Conservation (phyloP, 2,888 invertebrate species). For the Caenorhabditis imperialis region DNA sequence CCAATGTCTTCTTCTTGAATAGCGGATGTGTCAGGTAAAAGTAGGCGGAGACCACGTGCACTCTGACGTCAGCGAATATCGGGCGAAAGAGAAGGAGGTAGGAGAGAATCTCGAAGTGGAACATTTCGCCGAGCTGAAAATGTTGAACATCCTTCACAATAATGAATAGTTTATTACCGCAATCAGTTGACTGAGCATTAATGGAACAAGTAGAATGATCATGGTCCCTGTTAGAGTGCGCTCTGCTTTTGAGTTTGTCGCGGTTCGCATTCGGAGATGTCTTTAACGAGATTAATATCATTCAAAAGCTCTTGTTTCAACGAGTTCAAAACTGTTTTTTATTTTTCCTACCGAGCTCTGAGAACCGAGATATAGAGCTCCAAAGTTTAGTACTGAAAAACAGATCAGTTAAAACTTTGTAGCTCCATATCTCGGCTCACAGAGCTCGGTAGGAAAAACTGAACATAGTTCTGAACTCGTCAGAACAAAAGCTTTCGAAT, state of each 20-base stretch:
- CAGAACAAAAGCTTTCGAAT: no score
- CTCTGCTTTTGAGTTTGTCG: slow-evolving; percentile 11
- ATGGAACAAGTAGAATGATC: slow-evolving; percentile 19
- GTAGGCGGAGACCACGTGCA: slow-evolving; percentile 25
- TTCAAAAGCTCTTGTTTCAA: no score
- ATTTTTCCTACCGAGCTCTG: no score
- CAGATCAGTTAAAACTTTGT: no score
- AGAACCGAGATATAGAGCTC: no score
- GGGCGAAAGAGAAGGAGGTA: slow-evolving; percentile 22
- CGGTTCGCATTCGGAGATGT: not conserved
- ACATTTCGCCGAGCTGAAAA: slow-evolving; percentile 12
- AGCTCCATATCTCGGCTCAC: no score
- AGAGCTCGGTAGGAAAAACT: no score
- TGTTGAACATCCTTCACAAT: not conserved
- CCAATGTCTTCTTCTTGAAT: slow-evolving; percentile 8
- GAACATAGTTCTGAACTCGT: no score
- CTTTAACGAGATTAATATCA: not conserved
- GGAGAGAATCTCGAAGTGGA: slow-evolving; percentile 4
- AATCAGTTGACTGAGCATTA: not conserved
- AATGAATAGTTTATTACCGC: slow-evolving; percentile 18
- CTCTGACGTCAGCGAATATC: slow-evolving; percentile 22
- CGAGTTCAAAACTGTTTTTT: no score
- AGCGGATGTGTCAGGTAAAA: slow-evolving; percentile 31
- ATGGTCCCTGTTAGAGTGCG: slow-evolving; percentile 17
- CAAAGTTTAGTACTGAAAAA: no score